Base-by-base conservation (phyloP, 2,113 vertebrate species). In the Phoxinus phoxinus region DNA sequence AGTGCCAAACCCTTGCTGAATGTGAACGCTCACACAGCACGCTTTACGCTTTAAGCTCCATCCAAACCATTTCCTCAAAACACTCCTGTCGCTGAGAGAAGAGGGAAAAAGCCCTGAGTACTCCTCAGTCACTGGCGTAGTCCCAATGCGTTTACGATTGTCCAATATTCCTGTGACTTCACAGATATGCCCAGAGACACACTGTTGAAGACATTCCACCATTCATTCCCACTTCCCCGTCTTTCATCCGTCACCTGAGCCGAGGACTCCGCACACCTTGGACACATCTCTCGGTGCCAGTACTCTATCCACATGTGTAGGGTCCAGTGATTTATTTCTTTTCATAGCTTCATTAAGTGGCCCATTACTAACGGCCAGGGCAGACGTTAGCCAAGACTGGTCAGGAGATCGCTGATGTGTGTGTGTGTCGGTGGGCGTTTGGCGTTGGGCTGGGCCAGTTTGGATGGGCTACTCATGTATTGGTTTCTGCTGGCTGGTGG, bases 21-120 rank as follows among this genome's bases (percentile, higher is more conserved):
- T 93, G 88, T 91, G 89, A 90, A 91, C 76, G 89, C 86, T 25
- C 44, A 73, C 44, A 63, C 84, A 83, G 80, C 89, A 71, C 84
- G 83, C 89, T 92, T 90, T 41, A 9, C 2, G 8, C 41, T 41
- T 51, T 89, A 91, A 90, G 88, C 85, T 23, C 56, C 41, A 86
- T 93, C 91, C 91, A 91, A 92, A 91, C 88, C 89, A 91, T 93
- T 93, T 93, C 90, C 92, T 93, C 87, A 90, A 93, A 58, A 87
- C 87, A 87, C 87, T 88, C 61, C 89, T 86, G 86, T 85, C 81
- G 91, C 88, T 83, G 73, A 90, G 89, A 89, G 88, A 90, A 89
- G 8, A 41, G 41, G 11, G 76, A 85, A 87, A 85, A 93, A 90
- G 73, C 63, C 91, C 90, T 93, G n/a, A n/a, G n/a, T 89, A 90